Evolutionary conservation across 2,113 vertebrate genomes (phyloP).

Genomic region (Manacus vitellinus): DNA sequence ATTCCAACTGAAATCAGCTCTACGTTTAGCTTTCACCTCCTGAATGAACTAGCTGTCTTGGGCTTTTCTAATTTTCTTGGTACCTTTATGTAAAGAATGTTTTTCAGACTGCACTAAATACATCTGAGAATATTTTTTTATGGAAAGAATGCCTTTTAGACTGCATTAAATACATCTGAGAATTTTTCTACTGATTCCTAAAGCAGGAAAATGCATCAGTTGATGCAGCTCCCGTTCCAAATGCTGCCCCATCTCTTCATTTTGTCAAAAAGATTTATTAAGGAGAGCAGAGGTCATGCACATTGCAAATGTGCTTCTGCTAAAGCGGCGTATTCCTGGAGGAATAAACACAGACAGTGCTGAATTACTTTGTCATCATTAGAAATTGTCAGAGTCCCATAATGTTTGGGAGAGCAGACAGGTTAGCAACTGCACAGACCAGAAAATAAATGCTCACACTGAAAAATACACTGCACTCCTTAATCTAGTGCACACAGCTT

Average conservation of each 20-base stretch:
- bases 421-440: conserved; percentile 28
- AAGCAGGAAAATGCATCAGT: not conserved
- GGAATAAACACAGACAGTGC: conserved; percentile 50
- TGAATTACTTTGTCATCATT: conserved; percentile 63
- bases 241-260: not conserved
- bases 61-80: not conserved
- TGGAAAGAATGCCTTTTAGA: not conserved
- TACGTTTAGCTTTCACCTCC: not conserved
- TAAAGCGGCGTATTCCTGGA: not conserved
- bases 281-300: not conserved
- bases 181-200: not conserved
- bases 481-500: not conserved
- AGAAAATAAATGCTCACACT: conserved; percentile 25
- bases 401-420: conserved; percentile 11
- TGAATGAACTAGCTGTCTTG: not conserved
- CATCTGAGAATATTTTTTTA: not conserved
- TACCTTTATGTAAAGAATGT: not conserved
- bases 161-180: not conserved
- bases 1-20: not conserved
- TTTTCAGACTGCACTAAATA: not conserved
- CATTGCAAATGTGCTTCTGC: not conserved
- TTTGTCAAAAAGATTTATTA: conserved; percentile 23
- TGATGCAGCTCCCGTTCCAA: not conserved
- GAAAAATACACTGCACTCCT: conserved; percentile 33
- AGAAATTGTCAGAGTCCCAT: not conserved